Evolutionary conservation across 2,888 invertebrate genomes (phyloP).

Genomic region (Limenitis camilla): DNA sequence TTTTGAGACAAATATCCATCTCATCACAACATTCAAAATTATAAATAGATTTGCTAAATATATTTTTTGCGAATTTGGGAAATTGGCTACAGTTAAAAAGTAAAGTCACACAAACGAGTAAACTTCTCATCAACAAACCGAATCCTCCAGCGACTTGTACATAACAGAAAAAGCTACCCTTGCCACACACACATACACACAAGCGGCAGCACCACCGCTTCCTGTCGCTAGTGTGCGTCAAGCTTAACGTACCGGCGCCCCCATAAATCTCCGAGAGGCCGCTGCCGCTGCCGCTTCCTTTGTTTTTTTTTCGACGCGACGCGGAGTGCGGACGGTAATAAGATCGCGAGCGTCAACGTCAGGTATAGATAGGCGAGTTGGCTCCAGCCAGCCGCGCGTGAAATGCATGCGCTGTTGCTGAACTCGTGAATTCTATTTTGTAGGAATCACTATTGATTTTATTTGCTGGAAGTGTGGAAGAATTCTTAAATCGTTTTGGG

Average conservation of each 20-base stretch:
- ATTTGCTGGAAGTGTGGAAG: neutral
- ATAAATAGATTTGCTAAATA: too few relatives aligned
- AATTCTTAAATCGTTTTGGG: too few relatives aligned
- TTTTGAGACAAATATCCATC: too few relatives aligned
- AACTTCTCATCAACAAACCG: neutral
- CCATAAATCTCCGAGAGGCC: constrained; percentile 60
- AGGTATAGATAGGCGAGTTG: constrained; percentile 48
- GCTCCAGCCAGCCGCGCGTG: constrained; percentile 28
- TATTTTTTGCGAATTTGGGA: too few relatives aligned
- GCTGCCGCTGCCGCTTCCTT: constrained; percentile 45
- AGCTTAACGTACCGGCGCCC: constrained; percentile 49
- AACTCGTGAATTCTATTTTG: constrained; percentile 8
- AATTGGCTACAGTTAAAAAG: too few relatives aligned
- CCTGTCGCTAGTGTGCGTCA: constrained; percentile 29
- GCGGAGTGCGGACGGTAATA: constrained; percentile 63
- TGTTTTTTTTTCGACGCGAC: constrained; percentile 61
- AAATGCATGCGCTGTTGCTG: constrained; percentile 24
- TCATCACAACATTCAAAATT: too few relatives aligned
- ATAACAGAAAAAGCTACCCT: constrained; percentile 1
- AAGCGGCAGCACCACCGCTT: neutral
- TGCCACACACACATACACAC: neutral
- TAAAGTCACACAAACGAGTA: too few relatives aligned
- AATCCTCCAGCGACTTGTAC: neutral
- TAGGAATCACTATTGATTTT: constrained; percentile 2
- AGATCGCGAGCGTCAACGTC: constrained; percentile 66